Evolutionary conservation across 2,113 vertebrate genomes (phyloP).

Genomic region (Irena cyanogastra): DNA sequence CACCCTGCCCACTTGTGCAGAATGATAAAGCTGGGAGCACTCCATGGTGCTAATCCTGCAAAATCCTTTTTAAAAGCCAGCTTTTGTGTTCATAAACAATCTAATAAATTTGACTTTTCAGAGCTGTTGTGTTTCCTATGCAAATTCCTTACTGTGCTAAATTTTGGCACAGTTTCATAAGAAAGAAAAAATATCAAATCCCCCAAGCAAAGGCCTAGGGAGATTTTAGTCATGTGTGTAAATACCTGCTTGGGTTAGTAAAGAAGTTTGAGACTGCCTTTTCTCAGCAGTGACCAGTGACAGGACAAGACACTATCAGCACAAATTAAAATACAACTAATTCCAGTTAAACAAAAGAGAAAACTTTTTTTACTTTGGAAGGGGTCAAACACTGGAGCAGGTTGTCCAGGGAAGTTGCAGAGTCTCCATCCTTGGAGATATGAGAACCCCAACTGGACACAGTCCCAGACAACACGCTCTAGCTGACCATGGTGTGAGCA

Average conservation of each 20-base stretch:
- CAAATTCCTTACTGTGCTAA: not conserved
- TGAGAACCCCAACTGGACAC: not conserved
- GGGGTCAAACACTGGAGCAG: not conserved
- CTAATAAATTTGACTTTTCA: not conserved
- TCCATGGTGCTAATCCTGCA: not conserved
- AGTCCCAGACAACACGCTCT: not conserved
- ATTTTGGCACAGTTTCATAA: not conserved
- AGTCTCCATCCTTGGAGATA: not conserved
- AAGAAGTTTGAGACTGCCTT: not conserved
- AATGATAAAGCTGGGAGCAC: not conserved
- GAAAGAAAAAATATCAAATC: not conserved
- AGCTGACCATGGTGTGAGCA: not conserved
- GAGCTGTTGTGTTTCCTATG: not conserved
- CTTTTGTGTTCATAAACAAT: not conserved
- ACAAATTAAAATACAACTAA: not conserved
- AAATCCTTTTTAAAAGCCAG: not conserved
- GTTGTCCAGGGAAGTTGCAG: not conserved
- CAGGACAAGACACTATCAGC: not conserved
- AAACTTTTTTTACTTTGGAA: not conserved
- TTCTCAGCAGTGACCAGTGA: not conserved
- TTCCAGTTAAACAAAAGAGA: not conserved
- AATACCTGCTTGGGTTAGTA: not conserved
- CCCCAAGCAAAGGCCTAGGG: not conserved
- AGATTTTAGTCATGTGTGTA: not conserved
- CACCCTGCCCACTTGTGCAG: not conserved